Percentiles rank a stretch among this genome's conserved stretches.
Conservation (phyloP, 2,797 vertebrate species). For the Rhincodon typus region DNA sequence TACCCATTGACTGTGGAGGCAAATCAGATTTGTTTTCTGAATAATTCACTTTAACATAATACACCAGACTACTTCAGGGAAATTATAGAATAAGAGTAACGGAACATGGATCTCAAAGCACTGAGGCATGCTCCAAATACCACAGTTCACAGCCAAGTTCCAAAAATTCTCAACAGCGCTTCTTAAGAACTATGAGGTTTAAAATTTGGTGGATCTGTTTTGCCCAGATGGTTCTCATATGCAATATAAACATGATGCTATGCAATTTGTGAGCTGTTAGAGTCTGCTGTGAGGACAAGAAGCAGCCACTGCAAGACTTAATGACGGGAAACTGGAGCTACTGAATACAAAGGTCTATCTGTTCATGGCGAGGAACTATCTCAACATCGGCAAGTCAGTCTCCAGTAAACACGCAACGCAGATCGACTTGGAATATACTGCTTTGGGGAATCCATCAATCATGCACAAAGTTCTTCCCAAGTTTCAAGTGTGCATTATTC, state of each 20-base stretch:
- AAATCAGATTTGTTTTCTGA: not conserved
- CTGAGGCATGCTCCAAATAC: too few species aligned
- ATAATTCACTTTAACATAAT: not conserved
- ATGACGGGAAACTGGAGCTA: not conserved
- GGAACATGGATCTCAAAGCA: not conserved
- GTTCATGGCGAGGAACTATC: not conserved
- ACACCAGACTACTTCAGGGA: not conserved
- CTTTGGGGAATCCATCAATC: not conserved
- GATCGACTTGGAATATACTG: not conserved
- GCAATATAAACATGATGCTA: conserved; percentile 28
- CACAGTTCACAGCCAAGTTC: not conserved
- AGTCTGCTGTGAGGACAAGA: conserved; percentile 8
- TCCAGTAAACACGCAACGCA: not conserved
- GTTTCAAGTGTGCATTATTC: not conserved
- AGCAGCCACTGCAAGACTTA: conserved; percentile 5
- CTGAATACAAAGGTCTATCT: conserved; percentile 32
- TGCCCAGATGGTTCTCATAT: conserved; percentile 22
- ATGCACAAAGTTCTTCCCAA: not conserved
- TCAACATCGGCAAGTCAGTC: conserved; percentile 22
- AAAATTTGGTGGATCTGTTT: conserved; percentile 7
- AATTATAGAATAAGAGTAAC: not conserved
- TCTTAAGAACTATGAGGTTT: not conserved
- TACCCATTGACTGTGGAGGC: not conserved
- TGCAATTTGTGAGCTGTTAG: conserved; percentile 34
- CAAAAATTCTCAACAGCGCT: not conserved